Evolutionary conservation across 2,888 invertebrate genomes (phyloP), one percentile per base, ranked within the genome.

Genomic region (Acanthococcus lagerstroemiae): DNA sequence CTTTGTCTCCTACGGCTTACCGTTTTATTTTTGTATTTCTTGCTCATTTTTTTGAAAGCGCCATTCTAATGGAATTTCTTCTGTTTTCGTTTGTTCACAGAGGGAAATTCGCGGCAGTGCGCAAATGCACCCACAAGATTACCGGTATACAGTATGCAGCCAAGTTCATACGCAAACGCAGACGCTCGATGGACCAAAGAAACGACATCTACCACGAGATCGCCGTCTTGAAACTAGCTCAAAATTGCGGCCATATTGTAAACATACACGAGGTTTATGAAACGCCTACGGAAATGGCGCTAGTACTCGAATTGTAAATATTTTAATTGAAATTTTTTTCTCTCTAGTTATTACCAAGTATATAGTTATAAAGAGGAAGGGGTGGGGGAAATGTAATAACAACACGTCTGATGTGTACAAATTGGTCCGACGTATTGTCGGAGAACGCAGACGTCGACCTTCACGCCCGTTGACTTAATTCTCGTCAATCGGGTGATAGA

Each of bases 71-170:
- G n/a, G n/a, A n/a, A n/a, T n/a, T n/a, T n/a, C n/a, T n/a, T n/a
- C n/a, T n/a, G n/a, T n/a, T n/a, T n/a, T n/a, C n/a, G n/a, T n/a
- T n/a, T n/a, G n/a, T n/a, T 83, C 85, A n/a, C 86, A 96, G 96
- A 78, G 96, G 96, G 65, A 95, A 95, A 80, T 96, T 95, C 78
- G 95, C 95, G 56, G 90, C 94, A 71, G 95, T 96, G 71, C 87
- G 90, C 75, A 86, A 91, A 77, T 91, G 93, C 75, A 83, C 88
- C 30, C 90, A 95, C 80, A 84, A 87, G 77, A 83, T 86, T 72
- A 88, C 88, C 65, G 90, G 90, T 68, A 84, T 87, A 74, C 88
- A 89, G 75, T 95, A 90, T 79, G 96, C 95, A n/a, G 95, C 95
- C 70, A 96, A 96, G 81, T 93, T 92, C 78, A 87, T 94, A 72